Conservation (phyloP, 1,140 invertebrate genomes). For the Apis florea region DNA sequence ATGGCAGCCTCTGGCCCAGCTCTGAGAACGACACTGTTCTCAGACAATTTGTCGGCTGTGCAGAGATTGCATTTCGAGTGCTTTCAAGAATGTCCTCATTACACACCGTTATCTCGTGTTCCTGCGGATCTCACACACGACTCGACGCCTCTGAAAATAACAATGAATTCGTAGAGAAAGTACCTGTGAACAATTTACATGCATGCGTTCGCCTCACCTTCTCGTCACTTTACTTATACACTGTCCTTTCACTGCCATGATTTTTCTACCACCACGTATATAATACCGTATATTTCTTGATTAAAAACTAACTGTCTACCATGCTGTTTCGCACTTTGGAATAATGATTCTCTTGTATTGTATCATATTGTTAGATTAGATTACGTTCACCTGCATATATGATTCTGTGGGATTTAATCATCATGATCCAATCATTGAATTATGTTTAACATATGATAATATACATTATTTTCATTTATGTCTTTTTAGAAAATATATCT, state of each 20-base stretch:
- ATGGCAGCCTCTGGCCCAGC: constrained; percentile 8
- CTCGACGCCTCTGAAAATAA: constrained; percentile 24
- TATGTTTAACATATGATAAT: no score
- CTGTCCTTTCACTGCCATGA: constrained; percentile 11
- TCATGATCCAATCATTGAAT: no score
- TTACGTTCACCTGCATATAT: no score
- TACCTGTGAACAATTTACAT: constrained; percentile 27
- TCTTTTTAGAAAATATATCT: no score
- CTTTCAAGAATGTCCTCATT: constrained; percentile 48
- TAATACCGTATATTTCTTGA: background rate
- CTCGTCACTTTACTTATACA: background rate
- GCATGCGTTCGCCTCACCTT: background rate
- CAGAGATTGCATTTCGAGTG: constrained; percentile 48
- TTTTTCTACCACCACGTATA: background rate
- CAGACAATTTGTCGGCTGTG: constrained; percentile 59
- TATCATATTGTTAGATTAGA: no score
- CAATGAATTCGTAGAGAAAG: constrained; percentile 53
- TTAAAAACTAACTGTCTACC: background rate
- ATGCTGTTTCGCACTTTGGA: background rate
- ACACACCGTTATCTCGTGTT: constrained; percentile 26
- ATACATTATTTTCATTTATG: no score
- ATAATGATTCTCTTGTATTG: no score
- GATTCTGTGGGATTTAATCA: no score
- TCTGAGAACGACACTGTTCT: constrained; percentile 63
- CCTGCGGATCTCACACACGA: constrained; percentile 7